These are phyloP conservation scores for Montipora capitata DNA, from an alignment of 92 coral and sea anemone genomes.

Conservation along the genomic window DNA sequence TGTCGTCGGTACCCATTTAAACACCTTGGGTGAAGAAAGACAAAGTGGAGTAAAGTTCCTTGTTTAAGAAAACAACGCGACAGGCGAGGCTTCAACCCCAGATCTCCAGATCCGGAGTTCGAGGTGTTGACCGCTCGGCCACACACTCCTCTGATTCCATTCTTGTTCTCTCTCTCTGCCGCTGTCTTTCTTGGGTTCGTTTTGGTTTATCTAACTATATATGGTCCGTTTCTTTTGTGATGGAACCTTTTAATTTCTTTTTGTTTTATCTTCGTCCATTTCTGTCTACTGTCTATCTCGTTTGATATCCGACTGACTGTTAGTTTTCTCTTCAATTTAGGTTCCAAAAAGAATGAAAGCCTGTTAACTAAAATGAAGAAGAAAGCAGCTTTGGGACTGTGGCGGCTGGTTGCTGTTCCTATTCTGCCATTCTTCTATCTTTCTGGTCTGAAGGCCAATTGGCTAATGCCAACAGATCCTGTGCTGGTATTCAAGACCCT, in stretches of 20 bases:
- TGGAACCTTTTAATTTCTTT: neutral
- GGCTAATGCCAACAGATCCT: neutral
- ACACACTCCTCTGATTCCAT: neutral
- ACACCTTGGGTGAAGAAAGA: too few species aligned
- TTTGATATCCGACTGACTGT: neutral
- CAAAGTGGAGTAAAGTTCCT: neutral
- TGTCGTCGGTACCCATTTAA: neutral
- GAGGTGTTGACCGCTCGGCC: neutral
- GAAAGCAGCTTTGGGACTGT: slow-evolving; percentile 13
- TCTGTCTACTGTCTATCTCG: neutral
- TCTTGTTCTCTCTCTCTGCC: too few species aligned
- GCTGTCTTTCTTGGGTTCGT: too few species aligned
- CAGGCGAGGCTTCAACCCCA: neutral
- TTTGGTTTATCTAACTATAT: too few species aligned
- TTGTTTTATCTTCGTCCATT: neutral
- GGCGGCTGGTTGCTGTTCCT: slow-evolving; percentile 6
- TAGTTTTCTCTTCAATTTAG: slow-evolving; percentile 5
- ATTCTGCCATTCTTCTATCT: slow-evolving; percentile 11
- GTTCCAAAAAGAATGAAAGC: slow-evolving; percentile 1
- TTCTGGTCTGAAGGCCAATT: neutral
- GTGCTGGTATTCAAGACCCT: slow-evolving; percentile 1
- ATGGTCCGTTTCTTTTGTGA: neutral
- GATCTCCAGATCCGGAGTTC: neutral
- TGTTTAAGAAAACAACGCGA: neutral
- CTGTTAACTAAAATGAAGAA: neutral